Evolutionary conservation across 2,797 vertebrate genomes (phyloP), one percentile per base, ranked within the genome.

Genomic region (Fistularia commersonii): DNA sequence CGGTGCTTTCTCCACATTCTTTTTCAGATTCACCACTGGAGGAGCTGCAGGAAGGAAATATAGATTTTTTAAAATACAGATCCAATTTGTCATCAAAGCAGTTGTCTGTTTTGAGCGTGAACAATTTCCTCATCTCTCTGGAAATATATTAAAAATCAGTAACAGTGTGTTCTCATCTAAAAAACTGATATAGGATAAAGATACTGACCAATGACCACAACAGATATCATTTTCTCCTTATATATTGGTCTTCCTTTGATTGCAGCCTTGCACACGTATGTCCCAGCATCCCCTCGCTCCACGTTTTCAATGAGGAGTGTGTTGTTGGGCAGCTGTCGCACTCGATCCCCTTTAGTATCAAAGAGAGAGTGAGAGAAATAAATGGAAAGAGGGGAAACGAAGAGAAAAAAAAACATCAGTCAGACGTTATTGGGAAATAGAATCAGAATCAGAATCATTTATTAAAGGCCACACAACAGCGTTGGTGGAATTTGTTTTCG

Each of bases 141-240:
- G 8, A 35, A 6, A 36, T 1, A 6, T 9, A 8, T 35, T 13
- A 35, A 23, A 23, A 23, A 2, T 2, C 23, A 23, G 23, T 23
- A 23, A 4, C 23, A 23, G 23, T 23, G 23, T 23, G 23, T 23
- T 23, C 37, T 11, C 14, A 48, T n/a, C 5, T 11, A 6, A 48
- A 15, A 9, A 34, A 6, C 8, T 5, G 11, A 13, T 8, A 32
- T 36, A 32, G 38, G 1, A 9, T 52, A 54, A 54, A 23, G 7
- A 44, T 13, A 62, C 85, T 66, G 15, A 91, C 91, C 77, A 23
- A 89, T 91, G 51, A 91, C 54, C 0, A 88, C 85, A 32, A 92
- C 72, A 32, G 89, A 87, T 38, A 91, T 15, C 0, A 6, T 0
- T 38, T 81, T 59, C 0, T 6, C 0, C 32, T 45, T 1, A 1